These are phyloP conservation scores for Gymnoscelis rufifasciata DNA, from an alignment of 2,888 invertebrate species.

Conservation along the genomic window DNA sequence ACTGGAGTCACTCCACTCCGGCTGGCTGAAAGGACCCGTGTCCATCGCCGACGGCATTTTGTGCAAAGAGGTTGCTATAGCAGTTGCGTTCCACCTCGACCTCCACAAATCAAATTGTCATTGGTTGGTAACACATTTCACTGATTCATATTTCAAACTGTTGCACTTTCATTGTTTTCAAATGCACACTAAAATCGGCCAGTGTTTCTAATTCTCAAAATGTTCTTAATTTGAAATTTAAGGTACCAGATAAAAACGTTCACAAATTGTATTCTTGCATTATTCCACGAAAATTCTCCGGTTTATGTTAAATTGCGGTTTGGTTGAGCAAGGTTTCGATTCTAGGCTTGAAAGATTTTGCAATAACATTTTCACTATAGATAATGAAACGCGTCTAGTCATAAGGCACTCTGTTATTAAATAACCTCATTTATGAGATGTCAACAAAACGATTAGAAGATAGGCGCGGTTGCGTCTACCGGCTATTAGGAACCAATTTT, in stretches of 20 bases:
- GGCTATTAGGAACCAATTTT: conserved; percentile 54
- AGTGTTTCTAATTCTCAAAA: too few species aligned
- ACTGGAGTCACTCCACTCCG: conserved; percentile 73
- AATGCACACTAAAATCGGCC: too few species aligned
- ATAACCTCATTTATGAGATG: conserved; percentile 41
- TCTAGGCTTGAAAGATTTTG: conserved; percentile 15
- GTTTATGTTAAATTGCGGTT: background rate
- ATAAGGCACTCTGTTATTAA: conserved; percentile 31
- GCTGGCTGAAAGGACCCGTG: conserved; percentile 63
- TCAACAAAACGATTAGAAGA: conserved; percentile 49
- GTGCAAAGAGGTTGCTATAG: background rate
- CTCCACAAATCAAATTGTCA: too few species aligned
- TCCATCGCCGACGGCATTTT: conserved; percentile 66
- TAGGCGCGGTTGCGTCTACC: conserved; percentile 46
- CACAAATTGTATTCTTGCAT: too few species aligned
- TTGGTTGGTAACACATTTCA: too few species aligned
- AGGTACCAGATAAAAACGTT: background rate
- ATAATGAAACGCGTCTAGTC: conserved; percentile 27
- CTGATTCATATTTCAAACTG: background rate
- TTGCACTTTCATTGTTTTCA: background rate
- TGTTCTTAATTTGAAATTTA: background rate
- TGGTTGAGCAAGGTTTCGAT: conserved; percentile 6
- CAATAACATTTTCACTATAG: conserved; percentile 20
- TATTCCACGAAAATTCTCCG: too few species aligned
- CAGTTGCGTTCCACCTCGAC: too few species aligned